A percentile compares a stretch with the other conserved stretches of the same genome.
Conservation (phyloP, 2,113 vertebrate genomes). For the Cyanistes caeruleus region DNA sequence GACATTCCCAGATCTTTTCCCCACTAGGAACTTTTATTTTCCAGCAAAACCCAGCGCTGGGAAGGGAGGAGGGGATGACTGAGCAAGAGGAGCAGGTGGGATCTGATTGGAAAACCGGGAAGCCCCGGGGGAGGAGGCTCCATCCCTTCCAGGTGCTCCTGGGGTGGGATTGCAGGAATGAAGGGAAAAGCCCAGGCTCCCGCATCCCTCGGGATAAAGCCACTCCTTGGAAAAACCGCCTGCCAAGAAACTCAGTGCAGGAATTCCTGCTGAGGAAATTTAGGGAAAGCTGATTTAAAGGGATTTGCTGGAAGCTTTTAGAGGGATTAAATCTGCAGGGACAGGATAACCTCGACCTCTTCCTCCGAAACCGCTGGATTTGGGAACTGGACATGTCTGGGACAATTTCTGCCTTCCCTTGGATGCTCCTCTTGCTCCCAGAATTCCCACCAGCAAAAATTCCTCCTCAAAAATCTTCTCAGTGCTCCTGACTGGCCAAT, state of each 20-base stretch:
- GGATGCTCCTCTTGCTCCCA: not conserved
- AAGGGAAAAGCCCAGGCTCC: not conserved
- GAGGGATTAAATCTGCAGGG: not conserved
- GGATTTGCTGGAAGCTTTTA: not conserved
- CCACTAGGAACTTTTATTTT: not conserved
- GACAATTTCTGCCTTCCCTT: not conserved
- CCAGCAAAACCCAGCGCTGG: not conserved
- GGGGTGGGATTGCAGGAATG: fast-evolving
- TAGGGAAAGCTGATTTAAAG: not conserved
- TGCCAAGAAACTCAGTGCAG: not conserved
- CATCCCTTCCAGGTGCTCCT: not conserved
- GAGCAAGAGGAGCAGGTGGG: not conserved
- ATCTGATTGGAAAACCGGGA: not conserved
- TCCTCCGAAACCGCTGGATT: not conserved
- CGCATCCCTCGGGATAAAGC: not conserved
- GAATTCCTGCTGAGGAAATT: not conserved
- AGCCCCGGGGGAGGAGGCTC: not conserved
- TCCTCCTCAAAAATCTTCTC: not conserved
- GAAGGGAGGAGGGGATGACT: not conserved
- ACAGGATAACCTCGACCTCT: not conserved
- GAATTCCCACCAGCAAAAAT: not conserved
- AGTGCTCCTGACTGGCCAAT: not conserved
- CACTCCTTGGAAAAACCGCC: fast-evolving
- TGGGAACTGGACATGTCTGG: not conserved
- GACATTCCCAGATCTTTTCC: not conserved